Base-by-base conservation (phyloP, 2,888 invertebrate genomes). In the Carterocephalus palaemon region DNA sequence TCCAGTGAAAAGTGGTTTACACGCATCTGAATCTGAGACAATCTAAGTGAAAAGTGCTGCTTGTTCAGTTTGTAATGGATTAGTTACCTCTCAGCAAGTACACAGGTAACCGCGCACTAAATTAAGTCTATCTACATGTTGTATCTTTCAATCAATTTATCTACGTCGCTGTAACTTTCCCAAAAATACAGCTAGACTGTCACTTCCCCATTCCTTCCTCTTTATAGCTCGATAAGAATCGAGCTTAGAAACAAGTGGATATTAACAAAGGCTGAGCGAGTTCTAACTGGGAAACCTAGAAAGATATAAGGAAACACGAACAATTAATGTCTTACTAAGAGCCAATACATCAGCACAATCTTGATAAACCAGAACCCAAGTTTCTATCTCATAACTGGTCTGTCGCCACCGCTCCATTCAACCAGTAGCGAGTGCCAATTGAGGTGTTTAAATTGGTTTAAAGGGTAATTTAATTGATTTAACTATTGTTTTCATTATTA, bases 291-390 rank as follows among this genome's bases (percentile, higher is more conserved):
- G 39, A 22, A 33, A 22, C 24, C 8, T 24, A 33, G 41, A 37
- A 33, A 34, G 34, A 40, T 32, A 40, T 17, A 16, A 19, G 34
- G 42, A 34, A 42, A 42, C 42, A 42, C 24, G 28, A 42, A 42
- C 42, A 42, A 42, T 42, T 42, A 42, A 42, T 34, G 42, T 34
- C 42, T 42, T 26, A 42, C 42, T 34, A 33, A 42, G 33, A 41
- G 26, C 19, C 34, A 17, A 42, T 42, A 34, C 26, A 42, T 42
- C 42, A 42, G n/a, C 33, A 36, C 13, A 12, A 34, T 42, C 42
- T 28, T 20, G 42, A 42, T 42, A 34, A 31, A 10, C 42, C 12
- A n/a, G 42, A 20, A 42, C 42, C 24, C 26, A 31, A 10, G 41
- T 41, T 41, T 41, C 41, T 41, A 41, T 41, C 41, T 41, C 24